Evolutionary conservation across 2,888 invertebrate species (phyloP), one percentile per base, ranked within the genome.

Genomic region (Ctenicera cuprea): DNA sequence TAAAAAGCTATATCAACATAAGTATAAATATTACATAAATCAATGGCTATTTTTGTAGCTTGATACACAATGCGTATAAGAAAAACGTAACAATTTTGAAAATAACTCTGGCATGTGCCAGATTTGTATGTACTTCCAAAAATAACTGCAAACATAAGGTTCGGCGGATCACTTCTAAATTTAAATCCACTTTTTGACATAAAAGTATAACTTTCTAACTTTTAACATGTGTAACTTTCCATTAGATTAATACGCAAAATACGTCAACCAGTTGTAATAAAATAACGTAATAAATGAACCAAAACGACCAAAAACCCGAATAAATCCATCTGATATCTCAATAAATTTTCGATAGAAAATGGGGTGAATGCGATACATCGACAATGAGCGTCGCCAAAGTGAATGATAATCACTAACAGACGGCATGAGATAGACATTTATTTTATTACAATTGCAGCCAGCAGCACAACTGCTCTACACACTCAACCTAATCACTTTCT

Each of bases 371-470:
- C 50, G 45, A 71, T 62, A 71, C 59, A 67, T 68, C 63, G 71
- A 75, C 72, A 75, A 76, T 71, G 76, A 73, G 41, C 64, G 72
- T 72, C 73, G 76, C 68, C 71, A 82, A 83, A 84, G 83, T 80
- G 83, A 83, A 83, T 83, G 79, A 82, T 83, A 82, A 83, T 83
- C 82, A 82, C 81, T 79, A 79, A 79, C 80, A 79, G 80, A 81
- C 79, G 81, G 81, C 82, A 82, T 80, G 81, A 82, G 84, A 83
- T 81, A 80, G 81, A 83, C 85, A 83, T 85, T 84, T 84, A 84
- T 84, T 84, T 84, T 84, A 84, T 84, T 83, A 81, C 83, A 80
- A 82, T 84, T 81, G 81, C 81, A 79, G 78, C 71, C 80, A 66
- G 76, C 54, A 80, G 81, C 82, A 82, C 84, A 84, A 83, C 83